A percentile compares a stretch with the other conserved stretches of the same genome.
Evolutionary conservation across 2,888 invertebrate species (phyloP).

Genomic region (Nomada ruficornis): DNA sequence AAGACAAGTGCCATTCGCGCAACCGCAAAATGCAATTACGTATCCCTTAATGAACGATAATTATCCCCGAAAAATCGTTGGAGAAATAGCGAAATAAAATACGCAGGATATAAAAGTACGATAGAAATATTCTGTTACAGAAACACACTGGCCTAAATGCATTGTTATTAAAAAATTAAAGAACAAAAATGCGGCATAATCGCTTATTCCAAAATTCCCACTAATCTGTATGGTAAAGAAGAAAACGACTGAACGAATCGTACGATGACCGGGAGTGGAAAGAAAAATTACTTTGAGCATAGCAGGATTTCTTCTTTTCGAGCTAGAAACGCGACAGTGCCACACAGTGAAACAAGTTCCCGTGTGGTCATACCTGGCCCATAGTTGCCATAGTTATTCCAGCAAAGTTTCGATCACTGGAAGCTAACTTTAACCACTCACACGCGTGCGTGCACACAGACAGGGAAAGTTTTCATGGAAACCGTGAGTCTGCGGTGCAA

Average conservation of each 20-base stretch:
- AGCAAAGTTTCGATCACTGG: slow-evolving; percentile 60
- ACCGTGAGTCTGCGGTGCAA: slow-evolving; percentile 30
- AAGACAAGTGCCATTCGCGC: too few relatives aligned
- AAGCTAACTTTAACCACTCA: slow-evolving; percentile 48
- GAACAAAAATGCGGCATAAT: too few relatives aligned
- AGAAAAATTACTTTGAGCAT: not conserved
- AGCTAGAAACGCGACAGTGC: slow-evolving; percentile 5
- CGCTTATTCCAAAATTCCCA: too few relatives aligned
- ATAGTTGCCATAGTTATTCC: slow-evolving; percentile 53
- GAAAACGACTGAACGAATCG: not conserved
- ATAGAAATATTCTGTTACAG: too few relatives aligned
- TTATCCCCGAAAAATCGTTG: not conserved
- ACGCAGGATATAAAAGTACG: not conserved
- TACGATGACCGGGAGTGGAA: not conserved
- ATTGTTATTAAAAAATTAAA: too few relatives aligned
- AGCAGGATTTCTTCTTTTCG: not conserved
- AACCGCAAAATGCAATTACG: too few relatives aligned
- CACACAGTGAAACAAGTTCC: slow-evolving; percentile 48
- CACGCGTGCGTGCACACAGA: slow-evolving; percentile 21
- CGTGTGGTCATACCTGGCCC: slow-evolving; percentile 41
- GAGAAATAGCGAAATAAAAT: not conserved
- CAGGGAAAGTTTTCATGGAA: slow-evolving; percentile 40
- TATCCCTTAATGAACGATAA: not conserved
- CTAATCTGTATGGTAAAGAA: not conserved
- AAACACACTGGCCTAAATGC: too few relatives aligned